Base-by-base conservation (phyloP, 2,888 invertebrate species). In the Panzeria rudis region DNA sequence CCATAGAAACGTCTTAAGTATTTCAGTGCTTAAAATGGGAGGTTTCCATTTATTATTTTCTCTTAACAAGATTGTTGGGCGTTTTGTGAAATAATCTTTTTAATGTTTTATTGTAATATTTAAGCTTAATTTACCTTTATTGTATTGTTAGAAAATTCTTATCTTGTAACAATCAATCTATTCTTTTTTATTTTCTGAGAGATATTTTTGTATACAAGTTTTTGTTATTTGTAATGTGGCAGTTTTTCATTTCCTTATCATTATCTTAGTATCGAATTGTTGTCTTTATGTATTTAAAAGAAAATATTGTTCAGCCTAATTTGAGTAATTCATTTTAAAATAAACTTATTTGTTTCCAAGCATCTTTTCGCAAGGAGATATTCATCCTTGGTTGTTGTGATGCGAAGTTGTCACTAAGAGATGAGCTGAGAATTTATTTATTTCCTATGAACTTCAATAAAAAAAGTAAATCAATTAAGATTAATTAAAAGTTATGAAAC, bases 181-280 rank as follows among this genome's bases (percentile, higher is more conserved):
- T 75, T n/a, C 6, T 50, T 50, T 29, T 76, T 17, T 35, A 13
- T 50, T 35, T 50, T 44, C 9, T 54, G n/a, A 17, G 50, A 25
- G 23, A 8, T 11, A 5, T 32, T 20, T 59, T 38, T 61, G 23
- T 17, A 11, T n/a, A 41, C 3, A 32, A 13, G 44, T 9, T 47
- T n/a, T 25, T 59, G 2, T 38, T 41, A 9, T 23, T 59, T 52
- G 20, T 35, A 47, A 44, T 79, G 47, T 44, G 44, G 47, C 56
- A 64, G 62, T 52, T 72, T 64, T 72, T 79, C 44, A 79, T 72
- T 72, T 79, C 20, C 62, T 72, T 72, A 72, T 64, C 71, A 8
- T 54, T 20, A 77, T 56, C 47, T 47, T 25, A 32, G 38, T 7
- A 79, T 23, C 20, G 25, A 25, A 29, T 56, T 35, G n/a, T 47